Conservation (phyloP, 2,113 vertebrate species). For the Lagopus muta region DNA sequence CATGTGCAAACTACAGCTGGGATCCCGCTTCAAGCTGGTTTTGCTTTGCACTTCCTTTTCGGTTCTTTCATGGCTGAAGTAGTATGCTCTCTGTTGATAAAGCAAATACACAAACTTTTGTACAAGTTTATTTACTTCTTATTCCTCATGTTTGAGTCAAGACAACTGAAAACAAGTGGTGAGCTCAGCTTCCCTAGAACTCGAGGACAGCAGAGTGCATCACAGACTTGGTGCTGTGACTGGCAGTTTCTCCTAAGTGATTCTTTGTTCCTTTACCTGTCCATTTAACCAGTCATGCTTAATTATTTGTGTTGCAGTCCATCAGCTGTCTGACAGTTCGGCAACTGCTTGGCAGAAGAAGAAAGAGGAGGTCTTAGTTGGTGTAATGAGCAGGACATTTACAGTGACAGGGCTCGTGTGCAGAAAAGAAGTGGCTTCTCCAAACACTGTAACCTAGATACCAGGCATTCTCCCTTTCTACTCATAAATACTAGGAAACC, state of each 20-base stretch:
- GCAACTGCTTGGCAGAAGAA: slow-evolving; percentile 22
- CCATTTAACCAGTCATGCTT: neutral
- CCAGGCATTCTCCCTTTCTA: neutral
- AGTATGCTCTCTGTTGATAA: neutral
- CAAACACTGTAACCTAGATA: neutral
- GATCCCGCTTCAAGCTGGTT: neutral
- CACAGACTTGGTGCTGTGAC: neutral
- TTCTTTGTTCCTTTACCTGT: neutral
- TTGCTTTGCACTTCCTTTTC: neutral
- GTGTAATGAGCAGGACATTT: neutral
- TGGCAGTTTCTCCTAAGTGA: neutral
- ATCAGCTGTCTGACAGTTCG: neutral
- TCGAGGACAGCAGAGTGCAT: neutral
- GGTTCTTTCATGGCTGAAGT: neutral
- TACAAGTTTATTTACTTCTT: neutral
- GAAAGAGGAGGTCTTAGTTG: neutral
- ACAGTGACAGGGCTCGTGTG: neutral
- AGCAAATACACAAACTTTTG: neutral
- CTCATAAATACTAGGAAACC: neutral
- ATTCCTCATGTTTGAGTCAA: neutral
- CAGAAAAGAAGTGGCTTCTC: neutral
- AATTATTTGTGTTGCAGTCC: neutral
- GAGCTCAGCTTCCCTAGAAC: neutral
- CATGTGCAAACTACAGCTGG: neutral
- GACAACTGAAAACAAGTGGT: neutral